These are phyloP conservation scores for Eudorcas thomsonii DNA, from an alignment of 2,113 vertebrate genomes.

Conservation along the genomic window DNA sequence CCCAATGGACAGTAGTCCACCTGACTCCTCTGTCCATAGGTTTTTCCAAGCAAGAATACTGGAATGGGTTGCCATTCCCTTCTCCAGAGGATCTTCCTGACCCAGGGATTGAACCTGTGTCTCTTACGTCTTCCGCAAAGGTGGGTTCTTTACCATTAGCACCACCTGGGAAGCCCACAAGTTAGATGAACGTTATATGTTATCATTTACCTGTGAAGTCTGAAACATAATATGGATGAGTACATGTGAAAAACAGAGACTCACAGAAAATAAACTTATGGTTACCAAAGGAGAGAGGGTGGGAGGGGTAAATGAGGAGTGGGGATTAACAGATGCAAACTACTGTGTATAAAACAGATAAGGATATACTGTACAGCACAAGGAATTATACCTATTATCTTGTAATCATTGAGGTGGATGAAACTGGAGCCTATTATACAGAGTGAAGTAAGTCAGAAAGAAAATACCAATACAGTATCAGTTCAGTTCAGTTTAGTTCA, in stretches of 20 bases:
- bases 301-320: background rate
- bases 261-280: background rate
- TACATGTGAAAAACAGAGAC: background rate
- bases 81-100: background rate
- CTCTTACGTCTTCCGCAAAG: background rate
- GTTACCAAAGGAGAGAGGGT: background rate
- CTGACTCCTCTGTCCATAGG: background rate
- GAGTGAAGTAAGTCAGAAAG: too few relatives aligned
- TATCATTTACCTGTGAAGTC: background rate
- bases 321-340: background rate
- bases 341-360: background rate
- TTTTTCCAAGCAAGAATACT: background rate
- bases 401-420: background rate
- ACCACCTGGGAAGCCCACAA: background rate
- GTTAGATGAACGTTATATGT: background rate
- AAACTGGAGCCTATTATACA: too few relatives aligned
- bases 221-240: background rate
- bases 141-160: background rate
- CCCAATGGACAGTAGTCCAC: background rate
- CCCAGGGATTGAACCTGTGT: background rate
- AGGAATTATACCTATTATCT: background rate
- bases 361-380: background rate
- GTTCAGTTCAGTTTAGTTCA: too few relatives aligned
- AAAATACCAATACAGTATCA: too few relatives aligned
- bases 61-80: background rate